phyloP scores from a whole-genome alignment of 1,140 invertebrate species.

The Nephila pilipes region DNA sequence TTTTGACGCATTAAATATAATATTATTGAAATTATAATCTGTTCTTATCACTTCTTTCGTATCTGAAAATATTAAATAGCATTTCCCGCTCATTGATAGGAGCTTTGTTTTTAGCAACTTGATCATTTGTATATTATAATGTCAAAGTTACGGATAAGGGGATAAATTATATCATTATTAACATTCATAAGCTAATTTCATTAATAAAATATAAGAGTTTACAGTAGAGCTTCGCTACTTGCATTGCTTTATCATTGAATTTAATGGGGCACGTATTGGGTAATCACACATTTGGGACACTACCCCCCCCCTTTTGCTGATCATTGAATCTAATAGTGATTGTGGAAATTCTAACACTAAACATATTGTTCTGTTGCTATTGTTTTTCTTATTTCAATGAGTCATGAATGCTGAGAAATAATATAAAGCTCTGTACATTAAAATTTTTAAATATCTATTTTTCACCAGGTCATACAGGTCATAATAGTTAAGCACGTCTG shows the following conservation, averaged over 20 bases:
- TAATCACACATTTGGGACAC: neutral
- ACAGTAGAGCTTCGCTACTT: neutral
- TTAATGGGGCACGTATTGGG: conserved; percentile 8
- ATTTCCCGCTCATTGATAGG: neutral
- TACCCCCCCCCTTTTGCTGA: neutral
- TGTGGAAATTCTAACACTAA: neutral
- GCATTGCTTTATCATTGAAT: conserved; percentile 31
- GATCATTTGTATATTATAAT: neutral
- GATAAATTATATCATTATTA: neutral
- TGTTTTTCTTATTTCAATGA: too few species aligned
- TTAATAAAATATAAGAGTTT: neutral
- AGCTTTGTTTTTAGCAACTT: neutral
- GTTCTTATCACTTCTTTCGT: too few species aligned
- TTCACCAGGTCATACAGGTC: too few species aligned
- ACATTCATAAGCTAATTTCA: conserved; percentile 13
- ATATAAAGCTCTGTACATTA: too few species aligned
- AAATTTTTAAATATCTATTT: too few species aligned
- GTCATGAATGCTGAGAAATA: too few species aligned
- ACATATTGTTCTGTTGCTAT: neutral
- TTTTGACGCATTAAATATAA: too few species aligned
- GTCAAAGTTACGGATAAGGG: neutral
- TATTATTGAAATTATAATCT: too few species aligned
- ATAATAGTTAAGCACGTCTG: too few species aligned
- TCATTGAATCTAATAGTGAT: conserved; percentile 30
- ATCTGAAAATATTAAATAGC: neutral